phyloP scores from a whole-genome alignment of 2,113 vertebrate species.

The chimpanzee (Pan troglodytes) region DNA sequence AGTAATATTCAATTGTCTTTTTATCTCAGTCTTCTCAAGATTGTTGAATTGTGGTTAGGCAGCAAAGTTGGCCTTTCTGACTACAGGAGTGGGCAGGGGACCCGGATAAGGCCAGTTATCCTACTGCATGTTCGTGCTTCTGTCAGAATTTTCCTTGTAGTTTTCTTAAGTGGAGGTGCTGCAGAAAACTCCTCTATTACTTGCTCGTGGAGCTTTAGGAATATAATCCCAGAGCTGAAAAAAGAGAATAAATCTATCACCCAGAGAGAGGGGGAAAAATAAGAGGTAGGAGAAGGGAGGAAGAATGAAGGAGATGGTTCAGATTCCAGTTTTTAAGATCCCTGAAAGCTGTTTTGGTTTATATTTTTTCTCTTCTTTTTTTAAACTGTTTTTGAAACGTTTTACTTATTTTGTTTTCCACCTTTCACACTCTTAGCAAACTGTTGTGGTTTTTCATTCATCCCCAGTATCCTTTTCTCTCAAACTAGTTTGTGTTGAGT shows the following conservation, averaged over 20 bases:
- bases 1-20: background rate
- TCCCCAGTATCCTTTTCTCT: background rate
- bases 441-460: background rate
- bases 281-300: background rate
- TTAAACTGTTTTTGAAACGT: background rate
- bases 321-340: background rate
- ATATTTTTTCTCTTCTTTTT: background rate
- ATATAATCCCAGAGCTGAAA: background rate
- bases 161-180: background rate
- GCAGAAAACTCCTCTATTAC: background rate
- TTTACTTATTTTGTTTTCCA: background rate
- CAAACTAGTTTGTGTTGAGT: background rate
- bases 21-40: background rate
- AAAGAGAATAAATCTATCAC: background rate
- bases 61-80: background rate
- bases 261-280: background rate
- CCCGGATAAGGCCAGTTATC: background rate
- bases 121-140: background rate
- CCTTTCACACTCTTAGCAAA: background rate
- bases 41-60: background rate
- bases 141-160: background rate
- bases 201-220: background rate
- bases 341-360: background rate
- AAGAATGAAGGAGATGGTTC: background rate
- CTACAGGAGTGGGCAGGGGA: rapidly evolving